phyloP scores from a whole-genome alignment of 2,113 vertebrate genomes.

The Arizona elegans region DNA sequence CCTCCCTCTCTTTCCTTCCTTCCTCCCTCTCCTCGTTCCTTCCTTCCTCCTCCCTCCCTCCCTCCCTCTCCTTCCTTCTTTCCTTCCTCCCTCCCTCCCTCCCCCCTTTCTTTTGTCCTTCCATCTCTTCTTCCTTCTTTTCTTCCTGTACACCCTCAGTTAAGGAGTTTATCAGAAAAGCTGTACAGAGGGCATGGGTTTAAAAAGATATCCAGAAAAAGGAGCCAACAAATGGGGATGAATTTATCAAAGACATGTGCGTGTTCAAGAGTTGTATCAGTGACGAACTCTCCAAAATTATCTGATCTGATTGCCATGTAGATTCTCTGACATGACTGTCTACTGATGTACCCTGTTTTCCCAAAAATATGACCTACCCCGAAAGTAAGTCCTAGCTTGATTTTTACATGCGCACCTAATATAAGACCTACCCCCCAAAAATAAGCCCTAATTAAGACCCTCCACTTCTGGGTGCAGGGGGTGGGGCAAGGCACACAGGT shows the following conservation, averaged over 20 bases:
- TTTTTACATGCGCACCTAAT: no score
- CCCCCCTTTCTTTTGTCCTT: no score
- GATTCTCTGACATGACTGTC: background rate
- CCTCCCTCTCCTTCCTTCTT: no score
- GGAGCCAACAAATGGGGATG: background rate
- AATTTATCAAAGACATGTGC: background rate
- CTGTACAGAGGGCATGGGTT: background rate
- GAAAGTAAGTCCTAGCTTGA: no score
- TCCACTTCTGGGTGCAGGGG: no score
- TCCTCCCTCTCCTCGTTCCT: background rate
- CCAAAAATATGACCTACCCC: no score
- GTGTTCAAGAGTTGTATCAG: conserved; percentile 18
- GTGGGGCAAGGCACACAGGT: no score
- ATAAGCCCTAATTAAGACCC: no score
- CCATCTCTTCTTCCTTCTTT: background rate
- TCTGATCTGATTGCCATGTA: conserved; percentile 29
- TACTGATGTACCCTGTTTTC: background rate
- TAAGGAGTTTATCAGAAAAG: background rate
- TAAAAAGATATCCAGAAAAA: background rate
- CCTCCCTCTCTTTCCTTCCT: no score
- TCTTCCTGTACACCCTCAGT: background rate
- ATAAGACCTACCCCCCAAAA: no score
- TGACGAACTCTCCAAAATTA: conserved; percentile 13
- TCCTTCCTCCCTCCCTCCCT: no score
- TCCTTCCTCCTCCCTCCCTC: background rate